phyloP scores from a whole-genome alignment of 2,888 invertebrate species.

The Andrena minutula region DNA sequence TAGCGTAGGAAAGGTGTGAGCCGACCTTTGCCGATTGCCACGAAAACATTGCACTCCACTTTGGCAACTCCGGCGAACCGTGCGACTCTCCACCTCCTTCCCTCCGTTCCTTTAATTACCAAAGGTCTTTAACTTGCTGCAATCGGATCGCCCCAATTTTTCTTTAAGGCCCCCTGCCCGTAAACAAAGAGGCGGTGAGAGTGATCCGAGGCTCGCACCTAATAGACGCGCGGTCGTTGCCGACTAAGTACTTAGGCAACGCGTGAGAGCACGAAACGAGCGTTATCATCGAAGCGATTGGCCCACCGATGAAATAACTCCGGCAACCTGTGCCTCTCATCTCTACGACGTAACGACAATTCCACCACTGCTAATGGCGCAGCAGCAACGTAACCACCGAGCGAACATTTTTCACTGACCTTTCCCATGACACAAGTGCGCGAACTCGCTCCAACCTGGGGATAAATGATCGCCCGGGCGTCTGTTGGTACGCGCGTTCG shows the following conservation, averaged over 20 bases:
- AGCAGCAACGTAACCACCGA: conserved; percentile 59
- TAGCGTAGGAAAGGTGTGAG: conserved; percentile 57
- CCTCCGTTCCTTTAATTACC: conserved; percentile 40
- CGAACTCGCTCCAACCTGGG: conserved; percentile 60
- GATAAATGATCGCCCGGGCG: conserved; percentile 64
- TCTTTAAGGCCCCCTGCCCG: not conserved
- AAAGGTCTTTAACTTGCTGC: conserved; percentile 26
- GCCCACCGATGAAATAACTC: conserved; percentile 33
- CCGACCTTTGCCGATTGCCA: conserved; percentile 64
- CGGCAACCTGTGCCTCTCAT: conserved; percentile 8
- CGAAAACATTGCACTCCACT: conserved; percentile 54
- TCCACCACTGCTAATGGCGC: conserved; percentile 68
- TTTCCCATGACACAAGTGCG: conserved; percentile 80
- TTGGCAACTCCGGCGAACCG: conserved; percentile 55
- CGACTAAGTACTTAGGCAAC: conserved; percentile 24
- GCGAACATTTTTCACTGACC: conserved; percentile 79
- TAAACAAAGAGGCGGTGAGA: conserved; percentile 34
- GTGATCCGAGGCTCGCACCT: conserved; percentile 10
- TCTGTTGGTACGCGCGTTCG: conserved; percentile 26
- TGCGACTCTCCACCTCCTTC: conserved; percentile 60
- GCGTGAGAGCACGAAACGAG: conserved; percentile 10
- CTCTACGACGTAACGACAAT: conserved; percentile 53
- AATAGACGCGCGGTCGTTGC: conserved; percentile 30
- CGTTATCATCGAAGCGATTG: conserved; percentile 52
- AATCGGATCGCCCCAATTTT: conserved; percentile 39